Evolutionary conservation across 2,888 invertebrate species (phyloP), one percentile per base, ranked within the genome.

Genomic region (Myopa tessellatipennis): DNA sequence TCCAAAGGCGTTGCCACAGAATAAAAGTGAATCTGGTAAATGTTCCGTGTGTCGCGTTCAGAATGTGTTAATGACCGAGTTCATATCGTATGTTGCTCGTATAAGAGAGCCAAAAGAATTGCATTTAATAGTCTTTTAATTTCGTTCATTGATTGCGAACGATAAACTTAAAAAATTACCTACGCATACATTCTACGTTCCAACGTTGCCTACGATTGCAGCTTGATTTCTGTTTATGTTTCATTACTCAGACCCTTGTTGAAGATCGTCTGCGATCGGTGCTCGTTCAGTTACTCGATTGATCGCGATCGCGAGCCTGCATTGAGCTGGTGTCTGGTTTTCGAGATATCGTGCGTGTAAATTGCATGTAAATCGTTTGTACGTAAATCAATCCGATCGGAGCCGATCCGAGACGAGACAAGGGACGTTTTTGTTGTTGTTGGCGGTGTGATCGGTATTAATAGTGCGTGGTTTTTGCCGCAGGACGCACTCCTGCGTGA

Each of bases 331-430:
- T 26, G 26, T 26, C 26, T 58, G 36, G 55, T 70, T 40, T 63
- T 52, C 26, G n/a, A 60, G 60, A 60, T 65, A 55, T 63, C 77
- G 77, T 77, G 77, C 77, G 79, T 79, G 76, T 79, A 77, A 77
- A 79, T 77, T 77, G 74, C 79, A 77, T 79, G 79, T 79, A 79
- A 79, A 79, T 79, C 74, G 79, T 74, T 67, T 77, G 75, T 74
- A 55, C 67, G 77, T 74, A 74, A 79, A 77, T 74, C 70, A 77
- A 79, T 71, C 74, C 65, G 61, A 55, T 74, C 74, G 50, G 10
- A 8, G 14, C 26, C 61, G 26, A 26, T 26, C 26, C 61, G 61
- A 26, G 61, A 7, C 18, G 8, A 61, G 61, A 18, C 10, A 26
- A 26, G 26, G 45, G 10, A 10, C 61, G 26, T 61, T 61, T 10